Evolutionary conservation across 2,797 vertebrate species (phyloP), one percentile per base, ranked within the genome.

Genomic region (Numenius phaeopus): DNA sequence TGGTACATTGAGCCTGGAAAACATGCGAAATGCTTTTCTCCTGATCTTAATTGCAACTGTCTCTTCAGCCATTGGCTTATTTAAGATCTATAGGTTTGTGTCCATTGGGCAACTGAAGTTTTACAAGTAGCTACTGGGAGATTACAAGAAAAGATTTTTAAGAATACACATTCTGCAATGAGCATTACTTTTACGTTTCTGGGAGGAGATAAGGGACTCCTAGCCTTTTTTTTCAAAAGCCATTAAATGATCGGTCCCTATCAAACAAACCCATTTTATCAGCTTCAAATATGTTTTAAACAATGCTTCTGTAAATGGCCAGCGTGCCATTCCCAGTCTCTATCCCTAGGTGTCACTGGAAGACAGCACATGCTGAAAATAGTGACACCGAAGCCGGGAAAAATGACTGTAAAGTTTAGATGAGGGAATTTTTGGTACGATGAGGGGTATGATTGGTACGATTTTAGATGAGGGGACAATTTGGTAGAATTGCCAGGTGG

Each of bases 291-390:
- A 4, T 1, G 4, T 70, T 86, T 81, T 69, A 47, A 75, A 57
- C 13, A 37, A 39, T 3, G 7, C 17, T 61, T 39, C 9, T 5
- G 11, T 49, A 39, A 86, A 50, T 1, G 0, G 14, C 5, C 73
- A 84, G 30, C 62, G 75, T 89, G 94, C 7, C 1, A 5, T 92
- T 95, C 82, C n/a, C 62, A 66, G 42, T 76, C 32, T 47, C 5
- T 47, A 5, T 89, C 96, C n/a, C 89, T 97, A 96, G 96, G 44
- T 96, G 96, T 93, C 96, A 82, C 62, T 90, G 23, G 24, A 93
- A 84, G 73, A 84, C 66, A 90, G 73, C n/a, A 32, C 18, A 69
- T 40, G 34, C 61, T 84, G 73, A 47, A 55, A 76, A 32, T 10
- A 24, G 34, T 8, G 26, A 3, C 15, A 2, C 9, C 19, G 32